Evolutionary conservation across 1,140 invertebrate species (phyloP).

Genomic region (Aphelenchoides fujianensis): DNA sequence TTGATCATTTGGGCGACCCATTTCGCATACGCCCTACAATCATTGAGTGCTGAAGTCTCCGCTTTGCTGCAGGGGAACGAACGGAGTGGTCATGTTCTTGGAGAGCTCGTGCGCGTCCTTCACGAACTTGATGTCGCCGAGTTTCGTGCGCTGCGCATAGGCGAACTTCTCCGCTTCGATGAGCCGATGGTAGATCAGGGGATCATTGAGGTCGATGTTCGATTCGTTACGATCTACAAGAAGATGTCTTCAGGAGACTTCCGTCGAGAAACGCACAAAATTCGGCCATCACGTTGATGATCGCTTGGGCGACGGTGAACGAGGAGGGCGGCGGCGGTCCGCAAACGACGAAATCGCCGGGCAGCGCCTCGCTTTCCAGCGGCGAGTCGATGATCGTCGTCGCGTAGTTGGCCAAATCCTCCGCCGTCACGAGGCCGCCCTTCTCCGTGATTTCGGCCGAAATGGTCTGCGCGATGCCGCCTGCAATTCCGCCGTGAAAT

Average conservation of each 20-base stretch:
- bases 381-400: conserved; percentile 66
- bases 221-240: neutral
- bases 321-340: conserved; percentile 61
- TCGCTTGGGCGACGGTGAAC: conserved; percentile 57
- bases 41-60: neutral
- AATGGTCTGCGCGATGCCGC: conserved; percentile 54
- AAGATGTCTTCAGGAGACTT: neutral
- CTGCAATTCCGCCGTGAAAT: conserved; percentile 21
- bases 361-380: conserved; percentile 27
- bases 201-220: conserved; percentile 38
- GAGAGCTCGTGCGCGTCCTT: conserved; percentile 2
- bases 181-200: conserved; percentile 75
- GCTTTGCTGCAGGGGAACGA: neutral
- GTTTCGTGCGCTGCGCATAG: conserved; percentile 76
- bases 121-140: conserved; percentile 73
- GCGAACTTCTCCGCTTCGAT: conserved; percentile 87
- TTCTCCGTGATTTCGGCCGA: conserved; percentile 61
- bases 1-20: conserved; percentile 42
- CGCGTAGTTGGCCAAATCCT: conserved; percentile 59
- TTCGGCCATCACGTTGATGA: conserved; percentile 57
- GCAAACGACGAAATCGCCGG: conserved; percentile 58
- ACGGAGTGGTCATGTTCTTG: conserved; percentile 50
- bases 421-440: conserved; percentile 52
- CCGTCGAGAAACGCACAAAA: conserved; percentile 5
- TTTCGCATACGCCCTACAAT: conserved; percentile 51